phyloP scores from a whole-genome alignment of 2,113 vertebrate species.

The Oceanodroma tethys region DNA sequence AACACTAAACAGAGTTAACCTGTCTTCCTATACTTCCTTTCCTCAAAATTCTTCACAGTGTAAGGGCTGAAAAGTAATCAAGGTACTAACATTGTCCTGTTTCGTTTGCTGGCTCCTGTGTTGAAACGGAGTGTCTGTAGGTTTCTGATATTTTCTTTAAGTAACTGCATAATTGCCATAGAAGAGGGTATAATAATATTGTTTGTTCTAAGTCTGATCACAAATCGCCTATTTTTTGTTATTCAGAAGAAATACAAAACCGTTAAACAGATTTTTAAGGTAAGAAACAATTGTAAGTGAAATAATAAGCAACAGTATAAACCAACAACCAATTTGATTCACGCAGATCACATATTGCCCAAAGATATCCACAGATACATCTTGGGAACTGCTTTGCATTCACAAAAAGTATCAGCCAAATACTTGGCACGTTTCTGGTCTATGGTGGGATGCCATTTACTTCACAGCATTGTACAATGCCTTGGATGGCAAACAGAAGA shows the following conservation, averaged over 20 bases:
- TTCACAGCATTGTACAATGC: conserved; percentile 41
- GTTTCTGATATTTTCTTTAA: background rate
- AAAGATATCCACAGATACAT: conserved; percentile 36
- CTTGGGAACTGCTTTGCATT: conserved; percentile 64
- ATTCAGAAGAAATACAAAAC: background rate
- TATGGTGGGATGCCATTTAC: conserved; percentile 72
- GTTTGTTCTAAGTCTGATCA: background rate
- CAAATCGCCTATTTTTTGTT: background rate
- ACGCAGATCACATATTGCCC: background rate
- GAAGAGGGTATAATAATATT: background rate
- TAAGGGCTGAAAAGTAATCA: background rate
- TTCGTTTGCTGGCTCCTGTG: background rate
- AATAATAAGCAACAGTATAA: background rate
- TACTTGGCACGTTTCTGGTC: conserved; percentile 65
- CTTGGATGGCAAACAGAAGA: conserved; percentile 66
- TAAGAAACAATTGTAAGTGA: background rate
- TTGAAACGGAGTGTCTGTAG: background rate
- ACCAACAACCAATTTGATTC: background rate
- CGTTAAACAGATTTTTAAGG: background rate
- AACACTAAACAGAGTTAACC: background rate
- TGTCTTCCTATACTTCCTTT: background rate
- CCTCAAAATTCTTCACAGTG: background rate
- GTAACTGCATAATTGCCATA: background rate
- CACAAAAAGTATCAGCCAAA: conserved; percentile 55
- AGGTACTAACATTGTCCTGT: background rate